These are phyloP conservation scores for Merops nubicus DNA, from an alignment of 2,113 vertebrate species.

Conservation along the genomic window DNA sequence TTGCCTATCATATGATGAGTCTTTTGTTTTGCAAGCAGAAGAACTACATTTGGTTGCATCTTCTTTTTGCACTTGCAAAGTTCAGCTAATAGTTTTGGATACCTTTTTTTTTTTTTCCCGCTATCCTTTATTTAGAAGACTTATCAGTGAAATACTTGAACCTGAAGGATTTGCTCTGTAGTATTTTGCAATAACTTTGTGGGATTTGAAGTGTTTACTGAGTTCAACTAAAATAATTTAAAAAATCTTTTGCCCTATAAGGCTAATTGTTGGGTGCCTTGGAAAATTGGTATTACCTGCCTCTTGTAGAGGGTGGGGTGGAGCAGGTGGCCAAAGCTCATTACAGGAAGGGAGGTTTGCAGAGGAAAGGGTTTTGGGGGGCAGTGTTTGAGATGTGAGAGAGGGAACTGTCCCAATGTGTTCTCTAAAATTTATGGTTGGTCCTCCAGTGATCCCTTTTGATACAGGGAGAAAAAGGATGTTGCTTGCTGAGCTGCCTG, in stretches of 20 bases:
- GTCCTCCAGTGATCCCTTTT: accelerated
- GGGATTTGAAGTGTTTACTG: not conserved
- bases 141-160: not conserved
- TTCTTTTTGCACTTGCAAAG: not conserved
- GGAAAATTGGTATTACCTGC: not conserved
- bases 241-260: not conserved
- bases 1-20: not conserved
- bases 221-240: not conserved
- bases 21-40: not conserved
- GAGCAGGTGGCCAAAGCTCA: too few species aligned
- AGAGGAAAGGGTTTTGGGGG: accelerated
- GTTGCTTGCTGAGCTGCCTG: not conserved
- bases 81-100: not conserved
- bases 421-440: accelerated
- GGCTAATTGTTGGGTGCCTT: not conserved
- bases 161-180: not conserved
- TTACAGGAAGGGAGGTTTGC: too few species aligned
- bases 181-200: not conserved
- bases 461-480: accelerated
- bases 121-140: not conserved
- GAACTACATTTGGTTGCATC: not conserved
- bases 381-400: accelerated
- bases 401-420: accelerated
- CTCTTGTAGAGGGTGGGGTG: accelerated
- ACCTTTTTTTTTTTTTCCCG: accelerated